These are phyloP conservation scores for Stenotaenia linearis DNA, from an alignment of 2,888 invertebrate genomes.

Conservation along the genomic window DNA sequence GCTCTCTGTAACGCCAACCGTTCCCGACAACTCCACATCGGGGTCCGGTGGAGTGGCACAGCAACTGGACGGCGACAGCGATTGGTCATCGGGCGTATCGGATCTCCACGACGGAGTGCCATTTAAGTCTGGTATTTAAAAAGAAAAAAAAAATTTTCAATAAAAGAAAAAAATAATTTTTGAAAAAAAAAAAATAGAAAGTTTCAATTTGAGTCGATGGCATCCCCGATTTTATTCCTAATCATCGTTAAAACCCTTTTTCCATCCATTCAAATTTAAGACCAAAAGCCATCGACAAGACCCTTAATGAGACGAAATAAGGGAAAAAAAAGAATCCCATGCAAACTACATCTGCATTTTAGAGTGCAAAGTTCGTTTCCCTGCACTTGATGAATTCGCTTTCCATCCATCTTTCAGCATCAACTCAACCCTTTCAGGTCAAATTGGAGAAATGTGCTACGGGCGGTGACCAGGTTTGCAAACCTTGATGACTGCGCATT, in stretches of 20 bases:
- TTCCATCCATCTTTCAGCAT: conserved; percentile 6
- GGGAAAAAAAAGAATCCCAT: background rate
- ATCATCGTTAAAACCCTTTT: background rate
- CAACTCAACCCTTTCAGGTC: conserved; percentile 15
- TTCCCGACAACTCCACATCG: conserved; percentile 59
- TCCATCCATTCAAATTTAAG: conserved; percentile 10
- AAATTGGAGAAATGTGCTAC: background rate
- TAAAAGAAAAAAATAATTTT: background rate
- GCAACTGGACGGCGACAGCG: conserved; percentile 52
- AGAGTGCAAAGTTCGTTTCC: conserved; percentile 17
- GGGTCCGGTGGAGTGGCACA: conserved; percentile 58
- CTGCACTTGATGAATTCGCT: background rate
- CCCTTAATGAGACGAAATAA: background rate
- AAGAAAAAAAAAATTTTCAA: background rate
- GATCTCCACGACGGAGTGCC: conserved; percentile 64
- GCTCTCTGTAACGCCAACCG: conserved; percentile 63
- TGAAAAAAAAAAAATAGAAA: background rate
- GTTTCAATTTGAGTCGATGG: background rate
- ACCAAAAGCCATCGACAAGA: background rate
- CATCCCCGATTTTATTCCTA: background rate
- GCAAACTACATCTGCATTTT: conserved; percentile 6
- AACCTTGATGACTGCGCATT: conserved; percentile 3
- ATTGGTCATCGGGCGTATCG: conserved; percentile 49
- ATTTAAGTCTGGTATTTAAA: conserved; percentile 51
- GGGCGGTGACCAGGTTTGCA: background rate